Evolutionary conservation across 92 coral and sea anemone genomes (phyloP), one percentile per base, ranked within the genome.

Genomic region (Pocillopora grandis): DNA sequence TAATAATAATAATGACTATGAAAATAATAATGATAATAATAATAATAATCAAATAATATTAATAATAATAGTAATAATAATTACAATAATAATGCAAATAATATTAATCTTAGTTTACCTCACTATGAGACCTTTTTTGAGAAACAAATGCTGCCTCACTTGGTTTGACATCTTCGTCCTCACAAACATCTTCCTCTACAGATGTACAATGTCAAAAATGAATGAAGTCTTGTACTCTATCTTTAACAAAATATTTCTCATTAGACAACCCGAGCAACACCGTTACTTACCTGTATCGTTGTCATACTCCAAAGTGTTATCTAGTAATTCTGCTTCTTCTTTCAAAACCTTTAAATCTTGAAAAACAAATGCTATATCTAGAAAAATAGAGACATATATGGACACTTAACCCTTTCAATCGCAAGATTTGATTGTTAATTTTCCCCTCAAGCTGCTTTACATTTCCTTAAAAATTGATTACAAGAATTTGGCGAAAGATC

Each of bases 311-410:
- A 82, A 87, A 36, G 95, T 83, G 65, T 72, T 81, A 56, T 93
- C 97, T 55, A 88, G 90, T 13, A 87, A 62, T 20, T 37, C 71
- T 58, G 83, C 87, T 49, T 91, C 92, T 72, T 81, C 91, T 33
- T 73, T 74, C 33, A 88, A 57, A 6, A 58, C 35, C 74, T 49
- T 84, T 71, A 91, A 85, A 81, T 95, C 94, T 88, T 91, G 98
- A 83, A 89, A 95, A 23, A 90, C 89, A 81, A 90, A 93, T 13
- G 91, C 91, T 71, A 95, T 71, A 83, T 89, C 98, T 95, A 80
- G 10, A 79, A 52, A 80, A 64, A 15, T 2, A 19, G 18, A 14
- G 1, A 19, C n/a, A 27, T 63, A 63, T 63, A 0, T 0, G 3
- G 18, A 42, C n/a, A 68, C 6, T 21, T 36, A 68, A 35, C 15